Conservation (phyloP, 2,888 invertebrate genomes). For the Aspidapion aeneum region DNA sequence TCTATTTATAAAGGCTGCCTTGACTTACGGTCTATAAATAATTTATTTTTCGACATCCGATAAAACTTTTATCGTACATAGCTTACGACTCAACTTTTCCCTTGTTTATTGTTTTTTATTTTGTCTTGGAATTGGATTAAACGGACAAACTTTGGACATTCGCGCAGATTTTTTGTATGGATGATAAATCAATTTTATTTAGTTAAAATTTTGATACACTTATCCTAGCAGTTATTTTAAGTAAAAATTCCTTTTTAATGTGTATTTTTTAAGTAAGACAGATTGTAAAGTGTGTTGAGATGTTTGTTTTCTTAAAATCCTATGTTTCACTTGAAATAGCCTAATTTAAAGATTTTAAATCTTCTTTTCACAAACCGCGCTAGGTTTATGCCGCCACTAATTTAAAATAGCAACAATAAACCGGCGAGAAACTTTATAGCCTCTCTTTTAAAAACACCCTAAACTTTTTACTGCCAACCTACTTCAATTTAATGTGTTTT, state of each 20-base stretch:
- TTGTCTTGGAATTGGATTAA: conserved; percentile 10
- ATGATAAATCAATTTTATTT: no score
- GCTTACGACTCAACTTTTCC: conserved; percentile 11
- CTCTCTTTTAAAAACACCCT: background rate
- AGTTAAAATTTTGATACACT: no score
- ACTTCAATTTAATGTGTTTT: background rate
- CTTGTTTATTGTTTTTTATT: conserved; percentile 18
- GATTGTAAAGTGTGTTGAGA: no score
- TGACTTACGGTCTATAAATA: no score
- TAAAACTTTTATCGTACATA: conserved; percentile 19
- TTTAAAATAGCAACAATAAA: background rate
- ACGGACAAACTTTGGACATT: background rate
- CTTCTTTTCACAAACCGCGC: background rate
- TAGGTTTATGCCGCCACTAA: background rate
- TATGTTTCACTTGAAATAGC: conserved; percentile 30
- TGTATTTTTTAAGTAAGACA: no score
- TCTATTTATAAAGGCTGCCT: no score
- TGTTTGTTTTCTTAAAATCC: no score
- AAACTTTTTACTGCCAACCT: background rate
- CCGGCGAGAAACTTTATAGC: background rate
- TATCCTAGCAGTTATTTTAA: no score
- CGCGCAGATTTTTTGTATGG: no score
- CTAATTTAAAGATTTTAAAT: conserved; percentile 8
- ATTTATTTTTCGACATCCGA: conserved; percentile 11
- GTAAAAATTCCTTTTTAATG: no score